phyloP scores from a whole-genome alignment of 2,113 vertebrate genomes.

The Triplophysa tibetana region DNA sequence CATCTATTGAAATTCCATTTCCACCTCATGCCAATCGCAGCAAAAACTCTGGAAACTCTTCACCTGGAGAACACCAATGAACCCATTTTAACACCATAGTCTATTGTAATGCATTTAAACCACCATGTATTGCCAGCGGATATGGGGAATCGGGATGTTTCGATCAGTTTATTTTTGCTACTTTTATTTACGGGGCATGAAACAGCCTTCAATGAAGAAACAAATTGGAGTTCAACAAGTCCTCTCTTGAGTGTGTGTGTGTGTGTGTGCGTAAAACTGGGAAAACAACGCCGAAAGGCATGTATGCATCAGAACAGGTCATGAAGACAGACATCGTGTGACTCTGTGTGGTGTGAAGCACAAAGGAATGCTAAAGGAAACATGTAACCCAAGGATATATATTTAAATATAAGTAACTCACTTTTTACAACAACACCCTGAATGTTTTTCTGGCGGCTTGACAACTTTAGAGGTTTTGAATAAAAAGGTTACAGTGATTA shows the following conservation, averaged over 20 bases:
- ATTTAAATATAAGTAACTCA: not conserved
- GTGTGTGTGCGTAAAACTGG: not conserved
- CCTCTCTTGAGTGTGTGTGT: not conserved
- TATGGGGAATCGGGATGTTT: not conserved
- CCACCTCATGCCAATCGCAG: slow-evolving; percentile 11
- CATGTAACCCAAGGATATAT: not conserved
- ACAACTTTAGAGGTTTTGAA: slow-evolving; percentile 28
- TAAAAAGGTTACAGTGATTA: slow-evolving; percentile 20
- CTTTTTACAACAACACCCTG: not conserved
- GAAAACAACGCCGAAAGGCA: not conserved
- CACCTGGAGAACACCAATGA: not conserved
- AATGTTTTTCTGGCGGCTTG: not conserved
- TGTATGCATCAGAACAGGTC: not conserved
- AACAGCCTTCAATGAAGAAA: not conserved
- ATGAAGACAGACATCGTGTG: not conserved
- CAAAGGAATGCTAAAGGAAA: slow-evolving; percentile 38
- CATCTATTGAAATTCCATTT: slow-evolving; percentile 25
- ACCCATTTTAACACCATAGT: slow-evolving; percentile 6
- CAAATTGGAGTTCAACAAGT: not conserved
- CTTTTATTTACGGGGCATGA: not conserved
- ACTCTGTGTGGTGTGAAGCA: slow-evolving; percentile 1
- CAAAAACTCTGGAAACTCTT: not conserved
- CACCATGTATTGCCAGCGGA: not conserved
- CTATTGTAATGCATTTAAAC: slow-evolving; percentile 5
- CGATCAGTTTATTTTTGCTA: slow-evolving; percentile 34